Base-by-base conservation (phyloP, 2,888 invertebrate genomes). In the Ophonus ardosiacus region DNA sequence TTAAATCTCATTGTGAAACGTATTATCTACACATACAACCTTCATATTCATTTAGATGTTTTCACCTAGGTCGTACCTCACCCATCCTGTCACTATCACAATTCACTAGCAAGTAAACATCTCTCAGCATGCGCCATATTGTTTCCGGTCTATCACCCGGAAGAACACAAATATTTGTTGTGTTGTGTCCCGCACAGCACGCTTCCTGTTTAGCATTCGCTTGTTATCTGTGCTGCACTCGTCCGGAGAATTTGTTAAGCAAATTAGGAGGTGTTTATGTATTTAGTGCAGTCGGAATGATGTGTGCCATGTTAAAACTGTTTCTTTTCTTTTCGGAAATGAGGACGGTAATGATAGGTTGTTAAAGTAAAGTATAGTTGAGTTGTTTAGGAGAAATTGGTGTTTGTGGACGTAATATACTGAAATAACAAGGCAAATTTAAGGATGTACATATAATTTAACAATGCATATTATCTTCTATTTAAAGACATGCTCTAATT, bases 131-230 rank as follows among this genome's bases (percentile, higher is more conserved):
- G 31, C 18, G 61, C 63, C 63, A 10, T 24, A 1, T 18, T 63
- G 24, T 31, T 78, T 81, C 80, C 80, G 80, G 81, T 65, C 18
- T 40, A 80, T 59, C 18, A 40, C 51, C 24, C 21, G 81, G 81
- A 63, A 24, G 15, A 31, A 57, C 56, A 82, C 43, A 82, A 71
- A 82, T 71, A 82, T 82, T 71, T 74, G 68, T 68, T 68, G 68
- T 68, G 31, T 15, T 38, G 68, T 24, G 18, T 63, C 68, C 68
- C 57, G 21, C 68, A 56, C 43, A 68, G 21, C 21, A 43, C 31
- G 31, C 65, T 81, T 81, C 81, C 81, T 81, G 81, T 81, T 65
- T 63, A 63, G 18, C 43, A 76, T 51, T 43, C 57, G 17, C 21
- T 38, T 56, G 24, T 76, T 56, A 76, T 51, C 76, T 43, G 43